A percentile compares a stretch with the other conserved stretches of the same genome.
Evolutionary conservation across 2,797 vertebrate species (phyloP).

Genomic region (Acridotheres tristis): DNA sequence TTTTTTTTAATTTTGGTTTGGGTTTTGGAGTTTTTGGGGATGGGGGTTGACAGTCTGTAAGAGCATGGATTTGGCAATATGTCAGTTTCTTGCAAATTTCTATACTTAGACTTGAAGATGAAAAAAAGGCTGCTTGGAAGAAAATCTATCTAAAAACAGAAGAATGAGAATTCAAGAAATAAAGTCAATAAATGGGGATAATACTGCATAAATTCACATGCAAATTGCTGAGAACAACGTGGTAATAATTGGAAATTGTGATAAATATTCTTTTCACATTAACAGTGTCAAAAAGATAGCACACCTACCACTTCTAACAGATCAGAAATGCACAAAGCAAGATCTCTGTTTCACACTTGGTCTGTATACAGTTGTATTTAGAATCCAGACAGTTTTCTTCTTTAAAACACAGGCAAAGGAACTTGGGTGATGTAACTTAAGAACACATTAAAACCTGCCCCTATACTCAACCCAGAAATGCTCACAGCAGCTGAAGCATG

Average conservation of each 20-base stretch:
- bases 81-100: background rate
- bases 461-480: conserved; percentile 17
- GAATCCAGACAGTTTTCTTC: background rate
- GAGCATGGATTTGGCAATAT: background rate
- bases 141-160: background rate
- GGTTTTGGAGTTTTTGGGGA: background rate
- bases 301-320: background rate
- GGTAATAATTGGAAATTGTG: background rate
- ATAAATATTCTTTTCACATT: background rate
- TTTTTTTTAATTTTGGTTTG: background rate
- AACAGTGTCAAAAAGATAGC: background rate
- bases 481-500: conserved; percentile 15
- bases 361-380: background rate
- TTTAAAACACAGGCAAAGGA: background rate
- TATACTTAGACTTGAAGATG: background rate
- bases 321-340: background rate
- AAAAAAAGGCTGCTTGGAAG: background rate
- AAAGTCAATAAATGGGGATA: background rate
- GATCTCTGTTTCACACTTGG: background rate
- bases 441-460: conserved; percentile 7
- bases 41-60: background rate
- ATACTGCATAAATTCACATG: background rate
- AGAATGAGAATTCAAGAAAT: background rate
- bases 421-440: background rate
- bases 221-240: background rate